Base-by-base conservation (phyloP, 30 jellyfish, hydroid and myxozoan species). In the Aurelia aurita region DNA sequence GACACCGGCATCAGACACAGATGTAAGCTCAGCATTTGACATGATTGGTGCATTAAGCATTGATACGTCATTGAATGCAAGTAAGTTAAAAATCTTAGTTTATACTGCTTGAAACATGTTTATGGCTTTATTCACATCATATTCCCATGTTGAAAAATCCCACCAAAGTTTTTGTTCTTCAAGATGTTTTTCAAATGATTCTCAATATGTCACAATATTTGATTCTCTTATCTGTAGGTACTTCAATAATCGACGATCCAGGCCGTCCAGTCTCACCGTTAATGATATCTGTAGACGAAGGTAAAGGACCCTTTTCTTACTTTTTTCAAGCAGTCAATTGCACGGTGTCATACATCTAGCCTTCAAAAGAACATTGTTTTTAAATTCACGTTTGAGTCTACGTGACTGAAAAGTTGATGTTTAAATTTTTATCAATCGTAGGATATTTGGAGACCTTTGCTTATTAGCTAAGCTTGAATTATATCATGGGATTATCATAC, bases 1-100 rank as follows among this genome's bases (percentile, higher is more conserved):
- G 96, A 87, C 97, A 49, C 94, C 97, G 1, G 76, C 82, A 8
- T 85, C 98, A 15, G 96, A 80, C 26, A 64, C 80, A 21, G 98
- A 91, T 7, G 96, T 62, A n/a, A 73, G 75, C 3, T 69, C 94
- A 4, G 89, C 92, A 7, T 91, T 91, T 71, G 98, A 91, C 26
- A 27, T 68, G 91, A 49, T 82, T 54, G 91, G 91, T 34, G 31
- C 58, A 18, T 22, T 51, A 18, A 82, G 91, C 60, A 82, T 82
- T 26, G 91, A 82, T 62, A 73, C 71, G 1, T 82, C 91, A 19
- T 45, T 82, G 49, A 82, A 70, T 82, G 85, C 83, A 13, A 82
- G 91, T 82, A 69, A 31, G 91, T 63, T 20, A 0, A 8, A 12
- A 9, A 3, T 11, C 14, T 12, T 66, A 28, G 3, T 58, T 58